A percentile compares a stretch with the other conserved stretches of the same genome.
Conservation (phyloP, 2,113 vertebrate genomes). For the Brachyistius frenatus region DNA sequence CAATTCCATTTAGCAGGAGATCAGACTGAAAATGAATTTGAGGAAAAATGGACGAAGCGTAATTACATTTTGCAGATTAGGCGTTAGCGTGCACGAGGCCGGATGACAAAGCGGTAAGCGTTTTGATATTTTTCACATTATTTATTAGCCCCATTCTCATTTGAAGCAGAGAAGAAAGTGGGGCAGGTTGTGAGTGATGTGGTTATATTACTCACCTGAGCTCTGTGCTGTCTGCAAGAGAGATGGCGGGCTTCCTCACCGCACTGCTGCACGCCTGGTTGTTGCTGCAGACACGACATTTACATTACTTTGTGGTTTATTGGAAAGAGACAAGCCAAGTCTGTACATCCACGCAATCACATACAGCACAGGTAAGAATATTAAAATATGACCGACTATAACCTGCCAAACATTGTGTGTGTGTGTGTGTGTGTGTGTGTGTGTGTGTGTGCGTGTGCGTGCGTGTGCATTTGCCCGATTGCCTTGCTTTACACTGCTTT, state of each 20-base stretch:
- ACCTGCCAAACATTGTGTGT: background rate
- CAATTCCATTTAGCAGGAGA: constrained; percentile 18
- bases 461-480: too few relatives aligned
- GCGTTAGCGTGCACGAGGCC: background rate
- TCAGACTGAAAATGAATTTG: constrained; percentile 29
- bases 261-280: constrained; percentile 95
- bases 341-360: background rate
- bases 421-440: background rate
- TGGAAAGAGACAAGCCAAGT: background rate
- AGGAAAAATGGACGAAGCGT: background rate
- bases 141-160: background rate
- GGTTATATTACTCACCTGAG: constrained; percentile 87
- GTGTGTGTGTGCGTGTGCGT: too few relatives aligned
- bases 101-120: background rate
- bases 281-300: constrained; percentile 85
- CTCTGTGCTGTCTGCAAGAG: constrained; percentile 96
- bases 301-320: background rate
- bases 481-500: too few relatives aligned
- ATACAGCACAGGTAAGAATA: background rate
- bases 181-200: background rate
- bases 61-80: constrained; percentile 24
- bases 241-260: constrained; percentile 94
- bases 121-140: background rate
- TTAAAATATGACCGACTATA: background rate
- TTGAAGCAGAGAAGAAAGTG: background rate